Evolutionary conservation across 2,113 vertebrate species (phyloP), one percentile per base, ranked within the genome.

Genomic region (Setophaga kirtlandii): DNA sequence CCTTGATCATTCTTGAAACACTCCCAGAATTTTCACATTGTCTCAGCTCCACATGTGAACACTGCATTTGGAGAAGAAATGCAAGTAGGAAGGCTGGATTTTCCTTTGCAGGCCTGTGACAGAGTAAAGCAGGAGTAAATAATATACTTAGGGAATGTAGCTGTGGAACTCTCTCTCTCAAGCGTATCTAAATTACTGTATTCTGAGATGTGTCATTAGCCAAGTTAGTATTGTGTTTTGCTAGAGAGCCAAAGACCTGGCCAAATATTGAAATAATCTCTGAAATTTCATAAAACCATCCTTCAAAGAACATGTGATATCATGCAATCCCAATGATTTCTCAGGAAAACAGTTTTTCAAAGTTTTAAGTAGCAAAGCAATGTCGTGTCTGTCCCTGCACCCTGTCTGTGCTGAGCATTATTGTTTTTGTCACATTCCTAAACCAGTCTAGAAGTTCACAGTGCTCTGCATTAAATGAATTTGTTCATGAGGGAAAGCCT

Each of bases 371-470:
- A 9, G 7, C 28, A 52, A 84, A 90, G 12, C 4, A 39, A 4
- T 22, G 5, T 42, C 1, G 0, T 56, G 27, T 41, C 21, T 12
- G 17, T 46, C 3, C 1, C 15, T 6, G 7, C 2, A 2, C 3
- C 12, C 5, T 1, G 1, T 9, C 30, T 44, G 9, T 16, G 21
- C 30, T 85, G 50, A 41, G 5, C 7, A 19, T 74, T 4, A 7
- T 75, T 47, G 83, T 49, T 75, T 33, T 49, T 83, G 31, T 41
- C 0, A 0, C 46, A 15, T 56, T 73, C 41, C 35, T 68, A 90
- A 86, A 76, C 17, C 42, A 76, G 25, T 30, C 27, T 17, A 46
- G 41, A 59, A 52, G 8, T 31, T 69, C 65, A 11, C 39, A 68
- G 44, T 35, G 39, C 37, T 67, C 60, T 60, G 8, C 3, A 1